These are phyloP conservation scores for Schlechtendalia chinensis DNA, from an alignment of 1,140 invertebrate genomes.

Conservation along the genomic window DNA sequence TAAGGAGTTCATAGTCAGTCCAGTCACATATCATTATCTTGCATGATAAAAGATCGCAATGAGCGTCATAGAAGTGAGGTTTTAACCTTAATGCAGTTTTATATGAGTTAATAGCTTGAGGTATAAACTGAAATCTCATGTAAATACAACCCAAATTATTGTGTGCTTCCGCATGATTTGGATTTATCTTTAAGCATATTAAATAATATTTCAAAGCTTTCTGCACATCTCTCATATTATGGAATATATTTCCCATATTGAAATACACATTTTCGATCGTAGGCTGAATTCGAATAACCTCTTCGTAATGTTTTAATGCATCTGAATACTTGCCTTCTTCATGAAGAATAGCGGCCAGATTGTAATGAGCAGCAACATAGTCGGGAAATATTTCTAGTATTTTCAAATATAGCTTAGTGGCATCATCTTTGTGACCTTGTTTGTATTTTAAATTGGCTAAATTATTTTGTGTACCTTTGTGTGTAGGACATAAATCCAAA, in stretches of 20 bases:
- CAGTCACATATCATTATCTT: too few relatives aligned
- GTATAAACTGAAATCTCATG: too few relatives aligned
- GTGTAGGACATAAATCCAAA: conserved; percentile 86
- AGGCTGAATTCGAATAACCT: conserved; percentile 72
- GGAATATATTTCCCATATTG: conserved; percentile 87
- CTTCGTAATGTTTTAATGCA: conserved; percentile 96
- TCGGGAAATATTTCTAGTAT: conserved; percentile 92
- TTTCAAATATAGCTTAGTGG: conserved; percentile 90
- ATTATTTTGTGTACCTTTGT: conserved; percentile 98
- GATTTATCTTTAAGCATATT: too few relatives aligned
- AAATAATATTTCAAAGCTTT: conserved; percentile 94
- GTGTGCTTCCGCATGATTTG: too few relatives aligned
- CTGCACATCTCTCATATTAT: conserved; percentile 96
- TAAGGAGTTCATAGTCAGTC: too few relatives aligned
- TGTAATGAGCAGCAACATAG: conserved; percentile 98
- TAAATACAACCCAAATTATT: too few relatives aligned
- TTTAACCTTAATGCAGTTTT: too few relatives aligned
- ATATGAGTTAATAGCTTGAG: too few relatives aligned
- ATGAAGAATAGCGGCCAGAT: conserved; percentile 95
- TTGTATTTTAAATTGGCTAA: too few relatives aligned
- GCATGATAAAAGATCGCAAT: too few relatives aligned
- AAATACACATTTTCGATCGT: conserved; percentile 48
- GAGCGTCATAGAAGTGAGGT: too few relatives aligned
- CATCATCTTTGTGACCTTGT: conserved; percentile 97
- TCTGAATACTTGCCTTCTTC: conserved; percentile 96